These are phyloP conservation scores for Panulirus ornatus DNA, from an alignment of 1,140 invertebrate genomes.

Conservation along the genomic window DNA sequence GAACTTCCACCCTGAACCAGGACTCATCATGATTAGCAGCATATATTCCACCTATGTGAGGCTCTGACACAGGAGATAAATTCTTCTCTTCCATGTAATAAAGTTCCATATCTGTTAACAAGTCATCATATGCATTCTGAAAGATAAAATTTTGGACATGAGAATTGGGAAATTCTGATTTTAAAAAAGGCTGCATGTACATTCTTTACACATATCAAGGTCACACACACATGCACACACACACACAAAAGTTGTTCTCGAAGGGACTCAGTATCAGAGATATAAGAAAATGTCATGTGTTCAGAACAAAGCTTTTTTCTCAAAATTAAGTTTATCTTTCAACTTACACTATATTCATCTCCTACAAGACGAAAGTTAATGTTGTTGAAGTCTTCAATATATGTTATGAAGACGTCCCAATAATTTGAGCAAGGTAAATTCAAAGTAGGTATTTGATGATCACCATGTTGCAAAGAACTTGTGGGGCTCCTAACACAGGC, in stretches of 20 bases:
- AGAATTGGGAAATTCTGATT: no score
- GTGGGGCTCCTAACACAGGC: no score
- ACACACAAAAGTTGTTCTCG: no score
- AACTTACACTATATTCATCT: conserved; percentile 55
- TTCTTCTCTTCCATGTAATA: conserved; percentile 80
- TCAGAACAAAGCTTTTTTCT: no score
- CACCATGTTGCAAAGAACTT: background rate
- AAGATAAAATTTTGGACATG: conserved; percentile 77
- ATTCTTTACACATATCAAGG: no score
- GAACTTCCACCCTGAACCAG: conserved; percentile 82
- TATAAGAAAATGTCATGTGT: no score
- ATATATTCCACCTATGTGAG: conserved; percentile 80
- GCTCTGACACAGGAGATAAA: conserved; percentile 43
- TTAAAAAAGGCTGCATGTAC: no score
- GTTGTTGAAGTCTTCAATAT: conserved; percentile 40
- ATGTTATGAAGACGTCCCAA: conserved; percentile 52
- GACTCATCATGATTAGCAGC: conserved; percentile 81
- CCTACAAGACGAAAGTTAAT: conserved; percentile 31
- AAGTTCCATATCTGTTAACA: conserved; percentile 81
- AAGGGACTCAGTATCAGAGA: no score
- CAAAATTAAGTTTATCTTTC: no score
- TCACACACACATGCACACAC: no score
- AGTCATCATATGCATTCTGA: conserved; percentile 76
- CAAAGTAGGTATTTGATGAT: conserved; percentile 10
- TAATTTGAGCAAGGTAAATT: background rate